Evolutionary conservation across 2,113 vertebrate species (phyloP), one percentile per base, ranked within the genome.

Genomic region (Anguilla japonica): DNA sequence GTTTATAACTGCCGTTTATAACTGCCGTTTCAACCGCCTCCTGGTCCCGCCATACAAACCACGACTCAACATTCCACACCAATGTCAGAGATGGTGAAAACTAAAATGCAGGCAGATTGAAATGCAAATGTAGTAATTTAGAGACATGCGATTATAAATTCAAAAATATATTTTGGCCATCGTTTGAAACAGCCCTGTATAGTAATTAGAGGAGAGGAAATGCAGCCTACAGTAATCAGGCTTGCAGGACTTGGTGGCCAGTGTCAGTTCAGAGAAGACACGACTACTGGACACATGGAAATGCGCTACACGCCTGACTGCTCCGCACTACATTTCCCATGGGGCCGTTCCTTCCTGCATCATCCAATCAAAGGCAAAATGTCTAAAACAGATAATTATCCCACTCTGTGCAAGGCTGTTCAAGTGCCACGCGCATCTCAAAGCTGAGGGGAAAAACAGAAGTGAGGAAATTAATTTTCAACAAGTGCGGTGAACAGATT

Each of bases 371-470:
- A 71, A 71, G 63, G 8, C 15, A 71, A 71, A 34, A 71, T 71
- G 63, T 71, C 63, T 71, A 71, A 71, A 71, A 71, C 63, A 71
- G 63, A 71, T 71, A 71, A 71, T 71, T 71, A 71, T 71, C 63
- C 26, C 26, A 2, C 63, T 71, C 26, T 75, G 26, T 9, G 13
- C 26, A 75, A 34, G n/a, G 9, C 71, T 34, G 11, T 75, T 22
- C 7, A n/a, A 71, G 26, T n/a, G 26, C 4, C 63, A 71, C 20
- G 26, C 63, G 7, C 1, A 26, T 60, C 57, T 15, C 57, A 71
- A 71, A 20, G 63, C 63, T 71, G 63, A 71, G n/a, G 2, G 63
- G 63, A 71, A 71, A n/a, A n/a, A 29, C 63, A 71, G 71, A 26
- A 75, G 8, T 11, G 71, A 34, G n/a, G 26, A n/a, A 67, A 75